A percentile compares a stretch with the other conserved stretches of the same genome.
These are phyloP conservation scores for Sinhomidia bicolor DNA, from an alignment of 2,888 invertebrate genomes.

Conservation along the genomic window DNA sequence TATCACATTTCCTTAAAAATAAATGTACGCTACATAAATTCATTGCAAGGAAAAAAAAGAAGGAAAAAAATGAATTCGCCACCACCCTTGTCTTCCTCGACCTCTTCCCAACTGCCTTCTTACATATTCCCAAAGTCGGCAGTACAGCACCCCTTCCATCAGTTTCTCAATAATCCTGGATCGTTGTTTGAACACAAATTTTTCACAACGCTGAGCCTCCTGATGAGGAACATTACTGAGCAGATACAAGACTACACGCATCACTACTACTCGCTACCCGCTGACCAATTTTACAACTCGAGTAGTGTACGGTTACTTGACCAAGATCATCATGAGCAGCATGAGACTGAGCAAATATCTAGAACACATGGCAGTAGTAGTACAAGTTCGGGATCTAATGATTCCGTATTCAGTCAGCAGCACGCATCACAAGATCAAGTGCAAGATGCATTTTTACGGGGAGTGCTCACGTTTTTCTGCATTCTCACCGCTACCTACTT, in stretches of 20 bases:
- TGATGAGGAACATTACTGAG: slow-evolving; percentile 70
- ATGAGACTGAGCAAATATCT: slow-evolving; percentile 34
- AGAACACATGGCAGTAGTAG: not conserved
- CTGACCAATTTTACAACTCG: slow-evolving; percentile 40
- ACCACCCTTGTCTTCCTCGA: not conserved
- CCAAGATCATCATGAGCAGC: slow-evolving; percentile 3
- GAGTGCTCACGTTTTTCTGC: slow-evolving; percentile 25
- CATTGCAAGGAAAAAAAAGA: not conserved
- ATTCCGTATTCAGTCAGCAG: too few relatives aligned
- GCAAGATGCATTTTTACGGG: not conserved
- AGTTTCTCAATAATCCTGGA: slow-evolving; percentile 40
- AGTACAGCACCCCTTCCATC: slow-evolving; percentile 19
- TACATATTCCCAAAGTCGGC: not conserved
- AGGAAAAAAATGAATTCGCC: slow-evolving; percentile 10
- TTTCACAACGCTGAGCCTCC: slow-evolving; percentile 47
- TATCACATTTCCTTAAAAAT: not conserved
- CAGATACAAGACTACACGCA: slow-evolving; percentile 59
- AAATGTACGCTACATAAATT: not conserved
- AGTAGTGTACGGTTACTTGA: slow-evolving; percentile 17
- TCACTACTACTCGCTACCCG: slow-evolving; percentile 27
- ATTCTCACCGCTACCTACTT: slow-evolving; percentile 42
- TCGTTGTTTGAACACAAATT: slow-evolving; percentile 61
- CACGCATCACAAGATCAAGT: not conserved
- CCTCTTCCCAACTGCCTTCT: not conserved
- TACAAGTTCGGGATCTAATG: not conserved